Percentiles rank a stretch among this genome's conserved stretches.
These are phyloP conservation scores for Neria commutata DNA, from an alignment of 2,888 invertebrate species.

Conservation along the genomic window DNA sequence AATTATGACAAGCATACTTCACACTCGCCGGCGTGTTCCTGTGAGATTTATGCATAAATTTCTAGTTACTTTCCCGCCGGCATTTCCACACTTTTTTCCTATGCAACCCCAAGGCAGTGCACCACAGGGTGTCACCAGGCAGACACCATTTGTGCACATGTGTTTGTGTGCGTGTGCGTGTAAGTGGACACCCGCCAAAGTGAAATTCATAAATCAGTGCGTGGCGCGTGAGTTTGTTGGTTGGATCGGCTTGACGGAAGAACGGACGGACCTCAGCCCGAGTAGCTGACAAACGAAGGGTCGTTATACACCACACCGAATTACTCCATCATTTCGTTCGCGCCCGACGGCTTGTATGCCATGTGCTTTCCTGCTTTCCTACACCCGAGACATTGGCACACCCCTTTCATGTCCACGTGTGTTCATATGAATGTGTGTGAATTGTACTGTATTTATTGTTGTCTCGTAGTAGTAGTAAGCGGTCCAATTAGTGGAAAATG, in stretches of 20 bases:
- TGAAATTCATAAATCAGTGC: conserved; percentile 20
- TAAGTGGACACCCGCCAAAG: conserved; percentile 22
- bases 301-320: conserved; percentile 34
- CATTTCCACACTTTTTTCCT: not conserved
- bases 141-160: not conserved
- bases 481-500: conserved; percentile 45
- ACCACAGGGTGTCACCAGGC: no score
- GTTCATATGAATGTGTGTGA: no score
- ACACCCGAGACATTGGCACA: not conserved
- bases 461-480: no score
- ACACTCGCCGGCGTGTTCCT: conserved; percentile 15
- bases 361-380: conserved; percentile 10
- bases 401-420: not conserved
- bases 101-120: no score
- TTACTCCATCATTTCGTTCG: conserved; percentile 24
- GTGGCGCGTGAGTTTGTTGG: conserved; percentile 1
- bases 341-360: conserved; percentile 4
- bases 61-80: conserved; percentile 3
- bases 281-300: conserved; percentile 26
- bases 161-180: conserved; percentile 2
- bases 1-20: conserved; percentile 21
- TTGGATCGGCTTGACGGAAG: not conserved
- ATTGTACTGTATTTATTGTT: no score
- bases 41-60: conserved; percentile 13
- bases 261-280: not conserved